Conservation (phyloP, 2,888 invertebrate species). For the Eristalinus sepulchralis region DNA sequence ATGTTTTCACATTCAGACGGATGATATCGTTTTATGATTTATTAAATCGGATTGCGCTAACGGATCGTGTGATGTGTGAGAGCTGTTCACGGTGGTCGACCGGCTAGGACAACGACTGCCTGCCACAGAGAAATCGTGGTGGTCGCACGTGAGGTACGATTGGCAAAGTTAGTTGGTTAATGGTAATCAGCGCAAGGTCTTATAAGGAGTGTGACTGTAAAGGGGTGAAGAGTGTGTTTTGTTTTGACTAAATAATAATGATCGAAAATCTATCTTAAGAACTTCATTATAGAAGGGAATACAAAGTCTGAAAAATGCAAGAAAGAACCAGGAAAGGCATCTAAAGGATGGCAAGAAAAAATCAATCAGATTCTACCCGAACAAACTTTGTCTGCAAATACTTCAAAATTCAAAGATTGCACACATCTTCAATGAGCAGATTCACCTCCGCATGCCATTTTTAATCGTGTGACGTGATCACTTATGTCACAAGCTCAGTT, state of each 20-base stretch:
- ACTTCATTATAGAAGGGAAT: too few species aligned
- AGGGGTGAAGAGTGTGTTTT: too few species aligned
- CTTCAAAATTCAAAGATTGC: neutral
- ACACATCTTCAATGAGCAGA: neutral
- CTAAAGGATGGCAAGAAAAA: too few species aligned
- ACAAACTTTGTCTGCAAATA: neutral
- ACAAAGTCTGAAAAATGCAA: too few species aligned
- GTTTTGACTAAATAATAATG: too few species aligned
- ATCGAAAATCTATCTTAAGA: too few species aligned
- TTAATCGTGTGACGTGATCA: neutral
- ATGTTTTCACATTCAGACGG: constrained; percentile 46
- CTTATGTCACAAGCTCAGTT: neutral
- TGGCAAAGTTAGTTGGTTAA: constrained; percentile 22
- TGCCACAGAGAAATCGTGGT: neutral
- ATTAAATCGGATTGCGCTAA: constrained; percentile 57
- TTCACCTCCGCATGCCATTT: neutral
- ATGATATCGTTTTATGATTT: constrained; percentile 70
- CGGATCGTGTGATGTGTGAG: constrained; percentile 43
- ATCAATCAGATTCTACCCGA: too few species aligned
- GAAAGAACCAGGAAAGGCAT: too few species aligned
- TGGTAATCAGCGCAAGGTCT: constrained; percentile 52
- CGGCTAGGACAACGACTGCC: constrained; percentile 45
- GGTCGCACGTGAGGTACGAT: neutral
- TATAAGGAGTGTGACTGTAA: neutral
- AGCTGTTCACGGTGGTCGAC: constrained; percentile 14